Evolutionary conservation across 2,797 vertebrate genomes (phyloP), one percentile per base, ranked within the genome.

Genomic region (Oophaga sylvatica): DNA sequence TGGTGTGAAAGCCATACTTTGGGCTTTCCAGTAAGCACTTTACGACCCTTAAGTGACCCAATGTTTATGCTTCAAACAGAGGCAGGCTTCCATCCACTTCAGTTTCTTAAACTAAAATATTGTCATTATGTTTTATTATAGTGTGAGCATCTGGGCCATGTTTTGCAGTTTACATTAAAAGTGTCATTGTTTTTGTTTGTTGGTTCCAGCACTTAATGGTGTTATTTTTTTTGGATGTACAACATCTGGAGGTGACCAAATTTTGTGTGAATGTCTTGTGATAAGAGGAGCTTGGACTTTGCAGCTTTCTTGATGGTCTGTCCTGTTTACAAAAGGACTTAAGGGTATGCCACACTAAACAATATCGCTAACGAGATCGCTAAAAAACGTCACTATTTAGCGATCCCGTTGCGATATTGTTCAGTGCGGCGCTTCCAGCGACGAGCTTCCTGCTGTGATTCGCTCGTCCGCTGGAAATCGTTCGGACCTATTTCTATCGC

Each of bases 31-130:
- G 82, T 85, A 83, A 92, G 90, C 92, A 2, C 1, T 87, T 92
- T 89, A 92, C 90, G 91, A 91, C 83, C 13, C 90, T 93, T 91
- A 1, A 65, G 91, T 91, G 92, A 79, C 89, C 70, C 5, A 62
- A 85, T 93, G 93, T 94, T 95, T 94, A 92, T 89, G 90, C 92
- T 92, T 92, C 90, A 89, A 7, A 0, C 87, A 91, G 85, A 90
- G 90, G 90, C 92, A 59, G 90, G 90, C 83, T 89, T 85, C 87
- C 88, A 90, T 90, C 80, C 88, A 86, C 88, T 89, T 87, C 77
- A 87, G 71, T 62, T 80, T 59, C 89, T 90, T 78, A 90, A 92
- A 91, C 90, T 91, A 92, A 92, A 92, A 92, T 84, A 92, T 88
- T 88, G 81, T 92, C 90, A 67, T 88, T 88, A 81, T 90, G 85